These are phyloP conservation scores for Rallus limicola DNA, from an alignment of 2,113 vertebrate species.

Conservation along the genomic window DNA sequence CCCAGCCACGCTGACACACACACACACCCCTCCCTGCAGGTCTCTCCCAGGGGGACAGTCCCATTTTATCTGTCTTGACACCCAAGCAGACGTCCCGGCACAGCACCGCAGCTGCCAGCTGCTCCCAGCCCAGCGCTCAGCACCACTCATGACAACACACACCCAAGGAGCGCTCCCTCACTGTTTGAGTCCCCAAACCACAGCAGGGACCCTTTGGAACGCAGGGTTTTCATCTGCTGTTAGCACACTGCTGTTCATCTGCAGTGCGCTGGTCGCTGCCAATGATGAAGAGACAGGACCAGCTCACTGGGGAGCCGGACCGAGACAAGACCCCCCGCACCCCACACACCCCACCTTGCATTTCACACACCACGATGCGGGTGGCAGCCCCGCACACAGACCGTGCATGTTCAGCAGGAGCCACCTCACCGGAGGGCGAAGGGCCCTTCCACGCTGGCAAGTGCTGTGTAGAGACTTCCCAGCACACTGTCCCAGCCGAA, in stretches of 20 bases:
- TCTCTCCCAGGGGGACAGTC: too few species aligned
- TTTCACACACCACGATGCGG: fast-evolving
- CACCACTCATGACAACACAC: background rate
- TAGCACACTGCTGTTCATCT: too few species aligned
- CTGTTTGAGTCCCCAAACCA: background rate
- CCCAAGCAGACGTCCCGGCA: background rate
- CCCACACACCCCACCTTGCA: background rate
- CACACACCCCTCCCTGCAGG: background rate
- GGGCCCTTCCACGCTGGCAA: background rate
- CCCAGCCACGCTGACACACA: background rate
- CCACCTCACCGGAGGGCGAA: fast-evolving
- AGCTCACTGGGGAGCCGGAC: too few species aligned
- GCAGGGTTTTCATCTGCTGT: fast-evolving
- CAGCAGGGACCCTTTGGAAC: background rate
- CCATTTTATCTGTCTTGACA: too few species aligned
- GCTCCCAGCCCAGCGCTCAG: background rate
- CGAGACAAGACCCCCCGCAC: background rate
- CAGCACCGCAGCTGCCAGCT: background rate
- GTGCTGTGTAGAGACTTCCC: background rate
- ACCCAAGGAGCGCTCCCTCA: background rate
- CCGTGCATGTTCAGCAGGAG: fast-evolving
- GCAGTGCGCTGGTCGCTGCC: background rate
- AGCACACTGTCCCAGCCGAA: background rate
- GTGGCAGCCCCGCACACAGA: fast-evolving
- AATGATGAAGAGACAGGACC: too few species aligned